These are phyloP conservation scores for Teleopsis dalmanni DNA, from an alignment of 1,140 invertebrate genomes.

Conservation along the genomic window DNA sequence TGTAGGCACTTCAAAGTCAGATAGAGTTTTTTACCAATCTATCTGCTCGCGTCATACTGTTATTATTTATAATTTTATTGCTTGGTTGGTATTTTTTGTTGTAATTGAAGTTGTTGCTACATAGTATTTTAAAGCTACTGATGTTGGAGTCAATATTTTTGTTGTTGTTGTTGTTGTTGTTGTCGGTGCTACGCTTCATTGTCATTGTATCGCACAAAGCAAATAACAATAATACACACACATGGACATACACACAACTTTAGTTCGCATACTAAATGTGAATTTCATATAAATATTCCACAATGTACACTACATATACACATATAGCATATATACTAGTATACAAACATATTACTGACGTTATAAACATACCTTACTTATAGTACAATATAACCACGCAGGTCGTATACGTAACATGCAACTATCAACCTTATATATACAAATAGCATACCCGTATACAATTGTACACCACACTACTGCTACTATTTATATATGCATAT, in stretches of 20 bases:
- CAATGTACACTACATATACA: neutral
- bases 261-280: neutral
- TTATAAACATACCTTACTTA: no score
- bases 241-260: neutral
- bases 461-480: no score
- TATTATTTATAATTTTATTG: no score
- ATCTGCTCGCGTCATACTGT: no score
- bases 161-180: neutral
- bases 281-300: slow-evolving; percentile 3
- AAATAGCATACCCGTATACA: no score
- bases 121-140: no score
- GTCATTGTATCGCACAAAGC: neutral
- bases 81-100: neutral
- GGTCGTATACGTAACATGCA: neutral
- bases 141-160: slow-evolving; percentile 1
- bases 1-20: no score
- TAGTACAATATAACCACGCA: no score
- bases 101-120: neutral
- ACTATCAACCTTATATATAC: no score
- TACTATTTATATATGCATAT: no score
- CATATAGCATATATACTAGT: neutral
- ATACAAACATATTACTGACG: neutral
- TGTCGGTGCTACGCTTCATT: slow-evolving; percentile 1
- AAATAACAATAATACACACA: neutral
- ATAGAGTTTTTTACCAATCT: no score